Evolutionary conservation across 1,140 invertebrate genomes (phyloP).

Genomic region (Zaprionus africanus): DNA sequence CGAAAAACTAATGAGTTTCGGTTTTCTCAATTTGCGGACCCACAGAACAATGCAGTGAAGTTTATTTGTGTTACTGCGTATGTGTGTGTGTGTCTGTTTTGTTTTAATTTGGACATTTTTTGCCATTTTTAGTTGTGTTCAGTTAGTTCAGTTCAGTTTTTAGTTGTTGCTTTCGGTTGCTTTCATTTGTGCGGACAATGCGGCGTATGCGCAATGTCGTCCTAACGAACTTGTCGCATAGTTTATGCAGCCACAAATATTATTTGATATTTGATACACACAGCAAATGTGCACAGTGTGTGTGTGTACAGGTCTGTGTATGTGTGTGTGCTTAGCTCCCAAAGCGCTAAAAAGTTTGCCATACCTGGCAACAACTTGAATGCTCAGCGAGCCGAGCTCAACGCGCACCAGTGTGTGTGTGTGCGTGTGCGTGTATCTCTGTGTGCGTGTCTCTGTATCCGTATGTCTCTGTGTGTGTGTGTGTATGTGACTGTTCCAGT

Average conservation of each 20-base stretch:
- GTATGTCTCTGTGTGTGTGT: conserved; percentile 1
- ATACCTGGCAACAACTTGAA: conserved; percentile 46
- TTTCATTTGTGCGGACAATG: conserved; percentile 33
- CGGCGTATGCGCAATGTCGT: conserved; percentile 66
- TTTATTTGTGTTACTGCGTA: background rate
- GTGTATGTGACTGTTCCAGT: conserved; percentile 29
- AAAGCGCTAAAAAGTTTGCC: conserved; percentile 56
- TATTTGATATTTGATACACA: conserved; percentile 58
- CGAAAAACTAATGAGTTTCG: conserved; percentile 12
- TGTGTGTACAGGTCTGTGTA: background rate
- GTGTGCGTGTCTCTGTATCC: background rate
- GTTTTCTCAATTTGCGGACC: background rate
- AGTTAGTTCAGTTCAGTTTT: conserved; percentile 1
- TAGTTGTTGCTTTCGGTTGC: background rate
- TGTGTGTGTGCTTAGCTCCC: conserved; percentile 29
- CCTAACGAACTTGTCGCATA: conserved; percentile 51
- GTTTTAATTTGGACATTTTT: background rate
- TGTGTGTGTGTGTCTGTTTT: background rate
- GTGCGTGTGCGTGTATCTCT: conserved; percentile 2
- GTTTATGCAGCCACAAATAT: conserved; percentile 60
- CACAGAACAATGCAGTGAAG: background rate
- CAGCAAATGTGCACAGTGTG: background rate
- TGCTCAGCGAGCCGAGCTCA: conserved; percentile 24
- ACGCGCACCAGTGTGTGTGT: conserved; percentile 16
- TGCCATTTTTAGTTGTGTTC: background rate